Percentiles rank a stretch among this genome's conserved stretches.
Evolutionary conservation across 2,113 vertebrate species (phyloP).

Genomic region (Corvus cornix): DNA sequence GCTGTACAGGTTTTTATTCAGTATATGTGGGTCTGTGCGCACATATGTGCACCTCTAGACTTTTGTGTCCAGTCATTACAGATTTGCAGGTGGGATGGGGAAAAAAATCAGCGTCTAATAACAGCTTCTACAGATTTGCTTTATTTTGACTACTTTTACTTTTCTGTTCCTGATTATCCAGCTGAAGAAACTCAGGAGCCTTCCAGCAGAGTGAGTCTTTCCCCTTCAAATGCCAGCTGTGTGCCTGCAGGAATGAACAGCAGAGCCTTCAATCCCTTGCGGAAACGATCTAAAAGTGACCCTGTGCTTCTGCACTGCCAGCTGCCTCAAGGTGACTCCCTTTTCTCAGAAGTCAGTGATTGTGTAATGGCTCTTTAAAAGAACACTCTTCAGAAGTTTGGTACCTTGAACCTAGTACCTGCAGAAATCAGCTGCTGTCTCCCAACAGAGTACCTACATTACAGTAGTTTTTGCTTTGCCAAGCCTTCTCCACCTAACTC

Average conservation of each 20-base stretch:
- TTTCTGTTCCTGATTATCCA: neutral
- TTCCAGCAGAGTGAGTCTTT: slow-evolving; percentile 29
- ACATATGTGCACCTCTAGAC: neutral
- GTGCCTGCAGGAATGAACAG: neutral
- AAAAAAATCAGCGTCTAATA: neutral
- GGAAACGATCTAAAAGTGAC: slow-evolving; percentile 77
- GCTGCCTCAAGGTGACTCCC: slow-evolving; percentile 72
- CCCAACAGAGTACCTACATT: neutral
- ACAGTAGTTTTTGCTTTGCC: neutral
- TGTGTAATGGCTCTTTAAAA: neutral
- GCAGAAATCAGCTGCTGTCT: neutral
- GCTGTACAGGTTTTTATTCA: neutral
- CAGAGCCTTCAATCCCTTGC: neutral
- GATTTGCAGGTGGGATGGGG: too few species aligned
- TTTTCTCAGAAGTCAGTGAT: neutral
- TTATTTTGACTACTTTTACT: neutral
- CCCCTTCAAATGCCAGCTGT: neutral
- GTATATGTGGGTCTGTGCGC: too few species aligned
- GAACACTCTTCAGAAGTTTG: neutral
- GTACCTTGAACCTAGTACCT: neutral
- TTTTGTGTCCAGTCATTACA: neutral
- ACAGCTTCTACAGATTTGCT: neutral
- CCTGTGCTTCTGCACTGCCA: slow-evolving; percentile 66
- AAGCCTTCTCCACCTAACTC: neutral
- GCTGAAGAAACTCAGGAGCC: slow-evolving; percentile 11